Evolutionary conservation across 2,888 invertebrate species (phyloP).

Genomic region (Orthonevra nobilis): DNA sequence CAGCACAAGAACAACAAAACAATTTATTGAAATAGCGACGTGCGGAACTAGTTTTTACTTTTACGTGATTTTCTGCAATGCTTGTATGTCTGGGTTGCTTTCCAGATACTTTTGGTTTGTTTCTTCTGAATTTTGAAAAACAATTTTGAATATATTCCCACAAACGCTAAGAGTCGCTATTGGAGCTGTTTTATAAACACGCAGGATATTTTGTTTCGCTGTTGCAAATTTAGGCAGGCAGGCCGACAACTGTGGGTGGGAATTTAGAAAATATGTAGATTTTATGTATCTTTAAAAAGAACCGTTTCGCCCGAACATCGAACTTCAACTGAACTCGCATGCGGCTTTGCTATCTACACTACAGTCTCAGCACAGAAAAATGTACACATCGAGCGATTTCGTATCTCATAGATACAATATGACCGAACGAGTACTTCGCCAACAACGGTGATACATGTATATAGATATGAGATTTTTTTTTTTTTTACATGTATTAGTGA

Average conservation of each 20-base stretch:
- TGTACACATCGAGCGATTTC: conserved; percentile 31
- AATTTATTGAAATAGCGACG: conserved; percentile 57
- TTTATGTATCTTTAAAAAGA: conserved; percentile 63
- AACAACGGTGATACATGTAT: neutral
- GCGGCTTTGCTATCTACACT: conserved; percentile 54
- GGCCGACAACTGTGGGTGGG: conserved; percentile 38
- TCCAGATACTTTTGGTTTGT: conserved; percentile 35
- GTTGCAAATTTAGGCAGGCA: conserved; percentile 13
- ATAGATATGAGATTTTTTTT: neutral
- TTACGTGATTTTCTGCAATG: conserved; percentile 59
- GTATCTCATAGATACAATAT: conserved; percentile 43
- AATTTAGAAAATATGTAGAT: conserved; percentile 49
- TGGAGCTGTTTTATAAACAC: too few species aligned
- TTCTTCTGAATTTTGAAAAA: neutral
- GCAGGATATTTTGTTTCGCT: too few species aligned
- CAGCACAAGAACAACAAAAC: conserved; percentile 11
- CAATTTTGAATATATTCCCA: conserved; percentile 22
- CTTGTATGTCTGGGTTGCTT: conserved; percentile 27
- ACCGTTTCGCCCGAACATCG: conserved; percentile 70
- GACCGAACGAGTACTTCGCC: conserved; percentile 23
- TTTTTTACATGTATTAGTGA: conserved; percentile 58
- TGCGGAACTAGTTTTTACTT: conserved; percentile 64
- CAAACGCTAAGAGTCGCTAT: conserved; percentile 8
- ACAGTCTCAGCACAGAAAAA: conserved; percentile 14
- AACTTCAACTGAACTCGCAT: conserved; percentile 70